Evolutionary conservation across 2,113 vertebrate genomes (phyloP).

Genomic region (Serinus canaria): DNA sequence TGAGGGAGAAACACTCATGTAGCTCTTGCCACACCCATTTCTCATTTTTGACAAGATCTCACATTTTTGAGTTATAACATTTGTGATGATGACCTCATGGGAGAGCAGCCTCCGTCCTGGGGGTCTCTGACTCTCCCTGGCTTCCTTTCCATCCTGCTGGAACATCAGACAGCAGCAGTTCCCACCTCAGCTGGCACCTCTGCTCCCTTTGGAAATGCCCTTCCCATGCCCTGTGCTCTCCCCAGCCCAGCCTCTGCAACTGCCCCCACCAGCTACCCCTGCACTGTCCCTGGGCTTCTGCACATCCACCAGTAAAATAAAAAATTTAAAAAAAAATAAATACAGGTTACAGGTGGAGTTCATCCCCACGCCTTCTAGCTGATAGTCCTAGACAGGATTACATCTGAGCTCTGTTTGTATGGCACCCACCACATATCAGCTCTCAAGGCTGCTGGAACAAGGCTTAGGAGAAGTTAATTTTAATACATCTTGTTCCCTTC

Average conservation of each 20-base stretch:
- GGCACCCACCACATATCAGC: background rate
- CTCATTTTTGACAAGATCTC: background rate
- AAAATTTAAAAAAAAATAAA: background rate
- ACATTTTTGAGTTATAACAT: background rate
- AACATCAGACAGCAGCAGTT: background rate
- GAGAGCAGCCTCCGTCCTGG: background rate
- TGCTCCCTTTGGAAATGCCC: background rate
- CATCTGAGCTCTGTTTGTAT: conserved; percentile 41
- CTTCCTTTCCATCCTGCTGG: background rate
- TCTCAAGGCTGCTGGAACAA: background rate
- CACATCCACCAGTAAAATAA: background rate
- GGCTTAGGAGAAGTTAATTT: conserved; percentile 32
- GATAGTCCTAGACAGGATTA: background rate
- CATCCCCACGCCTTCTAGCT: background rate
- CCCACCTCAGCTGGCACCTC: background rate
- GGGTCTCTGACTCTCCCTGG: background rate
- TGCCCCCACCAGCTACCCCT: background rate
- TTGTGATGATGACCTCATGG: background rate
- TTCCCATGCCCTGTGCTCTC: background rate
- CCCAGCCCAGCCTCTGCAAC: background rate
- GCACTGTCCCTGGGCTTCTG: background rate
- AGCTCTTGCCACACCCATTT: background rate
- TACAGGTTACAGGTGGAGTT: background rate
- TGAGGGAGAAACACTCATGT: background rate
- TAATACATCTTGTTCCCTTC: background rate